These are phyloP conservation scores for Helarctos malayanus DNA, from an alignment of 2,797 vertebrate genomes.

Conservation along the genomic window DNA sequence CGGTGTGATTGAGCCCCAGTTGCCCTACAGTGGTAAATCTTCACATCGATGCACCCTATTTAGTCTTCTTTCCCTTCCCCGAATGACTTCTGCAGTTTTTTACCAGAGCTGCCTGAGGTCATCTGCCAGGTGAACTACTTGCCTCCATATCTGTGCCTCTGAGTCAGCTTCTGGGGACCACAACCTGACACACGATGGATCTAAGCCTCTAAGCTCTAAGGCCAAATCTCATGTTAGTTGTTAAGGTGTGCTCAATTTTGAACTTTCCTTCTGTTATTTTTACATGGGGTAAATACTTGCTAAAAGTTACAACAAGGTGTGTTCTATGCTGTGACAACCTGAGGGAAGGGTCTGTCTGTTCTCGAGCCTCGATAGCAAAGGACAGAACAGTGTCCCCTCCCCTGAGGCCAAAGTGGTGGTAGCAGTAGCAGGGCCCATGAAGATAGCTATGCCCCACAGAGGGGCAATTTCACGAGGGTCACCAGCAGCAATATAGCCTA, in stretches of 20 bases:
- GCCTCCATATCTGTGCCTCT: not conserved
- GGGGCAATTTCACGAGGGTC: not conserved
- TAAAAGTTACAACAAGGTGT: not conserved
- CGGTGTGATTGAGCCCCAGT: not conserved
- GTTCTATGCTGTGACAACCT: not conserved
- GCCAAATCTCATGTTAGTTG: not conserved
- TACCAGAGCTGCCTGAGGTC: not conserved
- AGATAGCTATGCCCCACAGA: not conserved
- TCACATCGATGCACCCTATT: accelerated
- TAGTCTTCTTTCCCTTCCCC: not conserved
- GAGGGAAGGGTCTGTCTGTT: not conserved
- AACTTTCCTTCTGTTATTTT: slow-evolving; percentile 37
- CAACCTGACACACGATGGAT: not conserved
- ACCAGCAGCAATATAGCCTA: not conserved
- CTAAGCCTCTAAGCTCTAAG: not conserved
- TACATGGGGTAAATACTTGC: not conserved
- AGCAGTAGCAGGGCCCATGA: not conserved
- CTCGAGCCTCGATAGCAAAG: not conserved
- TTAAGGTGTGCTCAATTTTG: not conserved
- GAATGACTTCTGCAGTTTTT: not conserved
- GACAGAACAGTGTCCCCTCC: not conserved
- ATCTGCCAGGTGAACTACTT: not conserved
- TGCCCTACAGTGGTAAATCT: not conserved
- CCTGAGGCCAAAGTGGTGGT: not conserved
- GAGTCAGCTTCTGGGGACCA: not conserved